A percentile compares a stretch with the other conserved stretches of the same genome.
These are phyloP conservation scores for Drepana arcuata DNA, from an alignment of 1,140 invertebrate genomes.

Conservation along the genomic window DNA sequence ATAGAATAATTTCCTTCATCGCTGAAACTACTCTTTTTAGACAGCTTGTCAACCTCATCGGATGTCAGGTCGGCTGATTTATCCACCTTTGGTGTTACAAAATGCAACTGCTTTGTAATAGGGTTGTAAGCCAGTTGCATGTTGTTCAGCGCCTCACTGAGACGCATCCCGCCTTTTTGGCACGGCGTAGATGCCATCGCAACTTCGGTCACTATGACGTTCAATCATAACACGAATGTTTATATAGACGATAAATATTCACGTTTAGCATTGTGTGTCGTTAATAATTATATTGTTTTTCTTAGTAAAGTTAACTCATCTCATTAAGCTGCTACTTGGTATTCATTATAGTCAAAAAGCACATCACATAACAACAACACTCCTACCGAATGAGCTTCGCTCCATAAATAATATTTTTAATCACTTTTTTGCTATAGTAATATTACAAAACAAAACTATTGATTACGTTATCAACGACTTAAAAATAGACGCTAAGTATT, in stretches of 20 bases:
- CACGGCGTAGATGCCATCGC: conserved; percentile 50
- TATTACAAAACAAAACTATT: too few relatives aligned
- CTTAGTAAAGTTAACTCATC: too few relatives aligned
- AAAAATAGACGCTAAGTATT: too few relatives aligned
- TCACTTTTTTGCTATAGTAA: too few relatives aligned
- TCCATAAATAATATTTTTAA: too few relatives aligned
- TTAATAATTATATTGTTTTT: too few relatives aligned
- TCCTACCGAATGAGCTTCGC: too few relatives aligned
- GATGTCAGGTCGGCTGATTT: conserved; percentile 34
- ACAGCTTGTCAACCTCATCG: conserved; percentile 54
- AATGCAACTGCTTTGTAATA: conserved; percentile 69
- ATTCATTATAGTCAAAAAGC: neutral
- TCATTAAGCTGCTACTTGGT: conserved; percentile 6
- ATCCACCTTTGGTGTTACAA: conserved; percentile 59
- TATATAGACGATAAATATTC: conserved; percentile 14
- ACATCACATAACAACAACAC: conserved; percentile 11
- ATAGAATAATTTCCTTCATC: conserved; percentile 69
- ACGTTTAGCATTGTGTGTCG: too few relatives aligned
- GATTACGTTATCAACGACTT: too few relatives aligned
- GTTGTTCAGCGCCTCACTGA: conserved; percentile 66
- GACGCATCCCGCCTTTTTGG: conserved; percentile 65
- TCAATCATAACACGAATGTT: conserved; percentile 34
- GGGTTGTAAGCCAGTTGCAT: conserved; percentile 71
- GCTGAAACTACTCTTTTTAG: conserved; percentile 67
- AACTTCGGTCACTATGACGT: conserved; percentile 19